Percentiles rank a stretch among this genome's conserved stretches.
Conservation (phyloP, 2,888 invertebrate genomes). For the Noctua fimbriata region DNA sequence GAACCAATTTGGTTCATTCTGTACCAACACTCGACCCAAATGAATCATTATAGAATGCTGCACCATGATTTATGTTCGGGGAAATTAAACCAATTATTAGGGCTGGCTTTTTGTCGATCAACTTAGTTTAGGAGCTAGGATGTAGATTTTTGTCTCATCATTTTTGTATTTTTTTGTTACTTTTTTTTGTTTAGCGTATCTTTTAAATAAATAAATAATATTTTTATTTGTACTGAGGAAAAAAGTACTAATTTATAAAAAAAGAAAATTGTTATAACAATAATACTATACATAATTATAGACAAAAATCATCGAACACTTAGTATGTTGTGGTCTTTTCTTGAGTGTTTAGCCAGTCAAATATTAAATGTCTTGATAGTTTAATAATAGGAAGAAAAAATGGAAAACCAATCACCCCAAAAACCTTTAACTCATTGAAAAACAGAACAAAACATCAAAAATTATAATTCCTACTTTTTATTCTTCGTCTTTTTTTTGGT, state of each 20-base stretch:
- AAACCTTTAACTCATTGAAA: background rate
- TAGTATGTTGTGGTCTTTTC: fast-evolving
- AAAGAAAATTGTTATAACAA: background rate
- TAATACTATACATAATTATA: too few species aligned
- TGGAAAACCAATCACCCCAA: background rate
- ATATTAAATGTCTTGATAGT: background rate
- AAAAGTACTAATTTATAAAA: background rate
- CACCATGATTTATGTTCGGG: slow-evolving; percentile 66
- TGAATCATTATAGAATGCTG: slow-evolving; percentile 67
- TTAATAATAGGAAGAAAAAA: background rate
- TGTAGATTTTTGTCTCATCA: slow-evolving; percentile 2
- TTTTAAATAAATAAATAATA: too few species aligned
- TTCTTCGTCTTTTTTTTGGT: background rate
- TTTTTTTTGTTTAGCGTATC: too few species aligned
- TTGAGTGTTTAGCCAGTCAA: background rate
- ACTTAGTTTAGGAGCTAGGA: slow-evolving; percentile 54
- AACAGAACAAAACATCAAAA: background rate
- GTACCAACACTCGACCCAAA: slow-evolving; percentile 60
- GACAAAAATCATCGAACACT: background rate
- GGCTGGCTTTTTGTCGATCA: slow-evolving; percentile 59
- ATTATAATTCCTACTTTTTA: background rate
- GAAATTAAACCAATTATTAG: slow-evolving; percentile 69
- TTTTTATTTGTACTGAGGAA: background rate
- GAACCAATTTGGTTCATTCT: slow-evolving; percentile 65
- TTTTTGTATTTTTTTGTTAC: too few species aligned